Evolutionary conservation across 2,888 invertebrate species (phyloP).

Genomic region (Hypselothyrea guttata): DNA sequence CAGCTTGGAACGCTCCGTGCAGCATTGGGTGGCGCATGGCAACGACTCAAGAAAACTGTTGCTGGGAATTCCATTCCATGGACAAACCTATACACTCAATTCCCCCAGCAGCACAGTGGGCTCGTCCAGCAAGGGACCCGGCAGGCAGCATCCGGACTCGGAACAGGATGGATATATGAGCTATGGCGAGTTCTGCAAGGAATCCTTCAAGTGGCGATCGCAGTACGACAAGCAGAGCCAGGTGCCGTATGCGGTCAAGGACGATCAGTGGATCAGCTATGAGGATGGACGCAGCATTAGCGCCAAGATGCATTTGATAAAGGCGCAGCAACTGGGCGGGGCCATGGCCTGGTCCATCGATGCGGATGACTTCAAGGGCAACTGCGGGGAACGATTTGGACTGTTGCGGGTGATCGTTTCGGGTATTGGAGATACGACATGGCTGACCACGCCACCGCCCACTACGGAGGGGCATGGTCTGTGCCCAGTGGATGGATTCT

Average conservation of each 20-base stretch:
- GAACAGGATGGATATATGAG: conserved; percentile 42
- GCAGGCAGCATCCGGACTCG: conserved; percentile 20
- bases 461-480: conserved; percentile 35
- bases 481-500: conserved; percentile 49
- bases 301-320: conserved; percentile 91
- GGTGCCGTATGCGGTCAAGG: conserved; percentile 89
- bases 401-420: conserved; percentile 35
- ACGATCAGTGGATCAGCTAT: conserved; percentile 95
- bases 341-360: conserved; percentile 87
- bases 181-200: conserved; percentile 42
- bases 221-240: conserved; percentile 39
- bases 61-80: conserved; percentile 52
- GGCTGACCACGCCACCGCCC: conserved; percentile 11
- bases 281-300: conserved; percentile 92
- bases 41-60: conserved; percentile 41
- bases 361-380: conserved; percentile 95
- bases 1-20: conserved; percentile 27
- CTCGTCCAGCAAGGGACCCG: conserved; percentile 42
- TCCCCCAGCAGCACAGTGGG: conserved; percentile 70
- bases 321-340: conserved; percentile 90
- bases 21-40: conserved; percentile 32
- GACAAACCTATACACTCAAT: conserved; percentile 87
- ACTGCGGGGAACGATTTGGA: conserved; percentile 83
- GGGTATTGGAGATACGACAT: conserved; percentile 28
- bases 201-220: conserved; percentile 54